These are phyloP conservation scores for Aporophyla nigra DNA, from an alignment of 2,888 invertebrate genomes.

Conservation along the genomic window DNA sequence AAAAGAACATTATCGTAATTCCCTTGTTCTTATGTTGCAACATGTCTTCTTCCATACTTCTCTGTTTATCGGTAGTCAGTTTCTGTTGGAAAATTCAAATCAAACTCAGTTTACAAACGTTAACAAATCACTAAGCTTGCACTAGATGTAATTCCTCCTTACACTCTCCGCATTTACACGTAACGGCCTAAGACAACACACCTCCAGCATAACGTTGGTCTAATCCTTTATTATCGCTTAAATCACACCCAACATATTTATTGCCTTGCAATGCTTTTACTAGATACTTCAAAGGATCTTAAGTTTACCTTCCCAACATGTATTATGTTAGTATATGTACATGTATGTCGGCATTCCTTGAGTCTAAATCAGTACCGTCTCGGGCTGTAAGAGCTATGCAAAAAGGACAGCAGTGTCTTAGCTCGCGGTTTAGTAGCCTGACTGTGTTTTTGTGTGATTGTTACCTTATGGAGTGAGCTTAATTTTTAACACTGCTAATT, in stretches of 20 bases:
- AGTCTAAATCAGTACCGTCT: slow-evolving; percentile 71
- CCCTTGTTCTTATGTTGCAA: background rate
- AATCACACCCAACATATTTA: slow-evolving; percentile 64
- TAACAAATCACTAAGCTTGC: slow-evolving; percentile 10
- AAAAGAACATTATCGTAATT: background rate
- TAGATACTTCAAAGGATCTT: slow-evolving; percentile 65
- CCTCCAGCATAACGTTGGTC: slow-evolving; percentile 13
- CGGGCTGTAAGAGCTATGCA: slow-evolving; percentile 65
- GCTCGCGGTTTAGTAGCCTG: slow-evolving; percentile 30
- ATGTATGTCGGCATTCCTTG: slow-evolving; percentile 59
- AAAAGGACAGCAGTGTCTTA: slow-evolving; percentile 66
- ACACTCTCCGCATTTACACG: background rate
- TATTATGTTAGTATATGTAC: slow-evolving; percentile 30
- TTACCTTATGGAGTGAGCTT: slow-evolving; percentile 23
- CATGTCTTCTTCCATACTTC: background rate
- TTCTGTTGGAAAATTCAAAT: background rate
- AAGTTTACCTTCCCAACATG: slow-evolving; percentile 43
- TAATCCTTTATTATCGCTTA: slow-evolving; percentile 56
- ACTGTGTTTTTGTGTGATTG: slow-evolving; percentile 24
- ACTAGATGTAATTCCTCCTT: background rate
- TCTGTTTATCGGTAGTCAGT: background rate
- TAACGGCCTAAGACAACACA: slow-evolving; percentile 18
- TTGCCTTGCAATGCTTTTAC: slow-evolving; percentile 46
- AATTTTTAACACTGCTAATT: slow-evolving; percentile 20
- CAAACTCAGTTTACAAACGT: background rate